Conservation (phyloP, 1,140 invertebrate species). For the Zeugodacus cucurbitae region DNA sequence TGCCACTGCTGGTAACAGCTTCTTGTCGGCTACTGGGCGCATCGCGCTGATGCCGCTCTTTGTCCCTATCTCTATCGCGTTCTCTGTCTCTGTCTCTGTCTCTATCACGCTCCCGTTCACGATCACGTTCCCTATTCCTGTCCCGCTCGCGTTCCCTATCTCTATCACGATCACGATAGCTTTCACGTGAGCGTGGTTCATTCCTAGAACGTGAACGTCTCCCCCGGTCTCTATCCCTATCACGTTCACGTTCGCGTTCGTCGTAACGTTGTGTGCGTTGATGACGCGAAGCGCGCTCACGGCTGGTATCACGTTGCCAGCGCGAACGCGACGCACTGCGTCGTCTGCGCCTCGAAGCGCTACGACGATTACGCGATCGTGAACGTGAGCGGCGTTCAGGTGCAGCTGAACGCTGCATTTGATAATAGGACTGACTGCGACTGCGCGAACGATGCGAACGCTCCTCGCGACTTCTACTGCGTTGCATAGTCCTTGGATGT, state of each 20-base stretch:
- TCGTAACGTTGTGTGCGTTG: conserved; percentile 36
- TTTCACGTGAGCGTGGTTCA: neutral
- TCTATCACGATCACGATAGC: conserved; percentile 35
- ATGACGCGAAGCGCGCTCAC: conserved; percentile 40
- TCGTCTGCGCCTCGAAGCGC: conserved; percentile 38
- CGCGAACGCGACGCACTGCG: conserved; percentile 41
- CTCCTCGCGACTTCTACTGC: conserved; percentile 46
- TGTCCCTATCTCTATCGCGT: conserved; percentile 37
- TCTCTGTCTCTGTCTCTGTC: conserved; percentile 34
- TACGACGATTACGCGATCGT: conserved; percentile 43
- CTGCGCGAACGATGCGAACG: conserved; percentile 39
- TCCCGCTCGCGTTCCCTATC: conserved; percentile 29
- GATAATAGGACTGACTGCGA: conserved; percentile 39
- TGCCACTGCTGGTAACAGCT: conserved; percentile 4
- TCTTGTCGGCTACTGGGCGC: neutral
- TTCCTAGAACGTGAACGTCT: conserved; percentile 11
- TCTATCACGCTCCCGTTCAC: conserved; percentile 31
- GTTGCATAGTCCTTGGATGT: conserved; percentile 30
- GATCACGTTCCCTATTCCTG: conserved; percentile 11
- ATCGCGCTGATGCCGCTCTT: neutral
- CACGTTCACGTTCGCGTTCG: conserved; percentile 43
- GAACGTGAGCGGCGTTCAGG: conserved; percentile 39
- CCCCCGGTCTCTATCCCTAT: conserved; percentile 32
- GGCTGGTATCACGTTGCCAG: conserved; percentile 39
- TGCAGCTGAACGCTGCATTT: conserved; percentile 4